Percentiles rank a stretch among this genome's conserved stretches.
These are phyloP conservation scores for Galeopsomyia nigrocyanea DNA, from an alignment of 2,888 invertebrate species.

Conservation along the genomic window DNA sequence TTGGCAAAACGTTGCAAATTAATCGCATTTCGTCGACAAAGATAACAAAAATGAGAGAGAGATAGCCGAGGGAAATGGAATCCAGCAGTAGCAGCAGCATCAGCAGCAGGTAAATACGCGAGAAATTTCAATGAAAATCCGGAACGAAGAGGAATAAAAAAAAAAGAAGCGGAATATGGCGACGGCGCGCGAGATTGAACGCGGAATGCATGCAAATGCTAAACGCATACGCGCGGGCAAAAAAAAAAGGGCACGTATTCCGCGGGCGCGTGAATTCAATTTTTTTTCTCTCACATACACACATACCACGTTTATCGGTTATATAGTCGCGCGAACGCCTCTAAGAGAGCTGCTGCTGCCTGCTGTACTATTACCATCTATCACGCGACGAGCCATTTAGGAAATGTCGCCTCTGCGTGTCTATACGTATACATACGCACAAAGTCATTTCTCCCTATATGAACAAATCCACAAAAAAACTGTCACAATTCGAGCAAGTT, in stretches of 20 bases:
- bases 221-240: conserved; percentile 3
- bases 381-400: conserved; percentile 57
- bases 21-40: too few species aligned
- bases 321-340: too few species aligned
- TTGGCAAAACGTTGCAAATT: neutral
- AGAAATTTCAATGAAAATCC: conserved; percentile 24
- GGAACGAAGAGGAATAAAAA: neutral
- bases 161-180: too few species aligned
- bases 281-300: conserved; percentile 18
- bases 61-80: neutral
- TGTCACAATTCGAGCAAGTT: too few species aligned
- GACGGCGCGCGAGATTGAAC: conserved; percentile 22
- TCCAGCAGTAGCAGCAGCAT: too few species aligned
- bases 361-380: conserved; percentile 59
- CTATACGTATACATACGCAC: too few species aligned
- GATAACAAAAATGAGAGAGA: neutral
- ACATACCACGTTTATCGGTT: too few species aligned
- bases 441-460: neutral
- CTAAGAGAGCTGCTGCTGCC: too few species aligned
- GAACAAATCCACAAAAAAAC: neutral
- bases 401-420: conserved; percentile 46
- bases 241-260: neutral
- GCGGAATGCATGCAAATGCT: conserved; percentile 32
- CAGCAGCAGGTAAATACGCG: too few species aligned
- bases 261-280: neutral